These are phyloP conservation scores for Drosophila littoralis DNA, from an alignment of 1,140 invertebrate species.

Conservation along the genomic window DNA sequence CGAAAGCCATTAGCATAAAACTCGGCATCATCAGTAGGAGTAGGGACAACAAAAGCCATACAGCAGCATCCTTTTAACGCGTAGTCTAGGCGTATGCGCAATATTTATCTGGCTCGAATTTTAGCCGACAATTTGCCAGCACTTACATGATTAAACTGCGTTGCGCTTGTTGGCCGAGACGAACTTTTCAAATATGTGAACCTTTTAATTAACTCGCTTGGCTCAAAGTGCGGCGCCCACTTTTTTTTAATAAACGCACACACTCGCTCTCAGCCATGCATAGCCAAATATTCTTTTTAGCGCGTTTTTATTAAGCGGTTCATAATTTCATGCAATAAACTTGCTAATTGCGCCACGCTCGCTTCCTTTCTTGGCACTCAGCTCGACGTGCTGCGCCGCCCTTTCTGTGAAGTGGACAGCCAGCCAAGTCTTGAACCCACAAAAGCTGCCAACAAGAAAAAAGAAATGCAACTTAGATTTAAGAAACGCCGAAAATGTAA, in stretches of 20 bases:
- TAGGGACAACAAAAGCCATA: constrained; percentile 37
- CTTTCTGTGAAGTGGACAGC: constrained; percentile 52
- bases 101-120: constrained; percentile 81
- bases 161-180: constrained; percentile 26
- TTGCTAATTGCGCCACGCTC: constrained; percentile 74
- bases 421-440: constrained; percentile 51
- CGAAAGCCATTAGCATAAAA: constrained; percentile 83
- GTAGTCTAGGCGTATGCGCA: constrained; percentile 72
- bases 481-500: not conserved
- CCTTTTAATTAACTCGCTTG: constrained; percentile 78
- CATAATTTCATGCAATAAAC: constrained; percentile 83
- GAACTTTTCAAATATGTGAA: constrained; percentile 79
- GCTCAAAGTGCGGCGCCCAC: constrained; percentile 2
- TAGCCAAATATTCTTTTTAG: constrained; percentile 23
- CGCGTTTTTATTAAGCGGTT: constrained; percentile 74
- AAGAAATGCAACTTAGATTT: constrained; percentile 10
- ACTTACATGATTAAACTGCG: constrained; percentile 81
- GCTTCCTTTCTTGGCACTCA: constrained; percentile 71
- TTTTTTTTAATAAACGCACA: constrained; percentile 44
- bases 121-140: constrained; percentile 81
- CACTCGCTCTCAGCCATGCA: constrained; percentile 1
- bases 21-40: constrained; percentile 68
- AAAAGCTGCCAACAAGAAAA: constrained; percentile 74
- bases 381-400: constrained; percentile 33
- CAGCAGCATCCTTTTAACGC: constrained; percentile 67